Evolutionary conservation across 1,140 invertebrate genomes (phyloP).

Genomic region (Andrena cerasifolii): DNA sequence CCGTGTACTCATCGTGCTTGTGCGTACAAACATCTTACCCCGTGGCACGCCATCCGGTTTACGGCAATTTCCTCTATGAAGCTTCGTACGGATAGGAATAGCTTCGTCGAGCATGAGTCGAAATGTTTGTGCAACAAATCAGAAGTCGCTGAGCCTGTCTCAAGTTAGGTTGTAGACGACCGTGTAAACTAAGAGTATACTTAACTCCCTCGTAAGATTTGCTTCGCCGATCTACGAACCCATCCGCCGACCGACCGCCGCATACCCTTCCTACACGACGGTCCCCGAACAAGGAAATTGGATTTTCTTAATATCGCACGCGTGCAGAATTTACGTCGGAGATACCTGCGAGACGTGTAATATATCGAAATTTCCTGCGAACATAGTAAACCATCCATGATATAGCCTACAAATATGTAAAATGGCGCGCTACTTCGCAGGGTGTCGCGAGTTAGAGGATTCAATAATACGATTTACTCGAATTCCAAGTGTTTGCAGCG

Average conservation of each 20-base stretch:
- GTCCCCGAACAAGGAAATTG: constrained; percentile 46
- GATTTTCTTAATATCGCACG: constrained; percentile 55
- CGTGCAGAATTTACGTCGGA: constrained; percentile 52
- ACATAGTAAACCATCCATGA: constrained; percentile 26
- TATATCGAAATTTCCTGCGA: constrained; percentile 43
- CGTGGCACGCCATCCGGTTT: constrained; percentile 51
- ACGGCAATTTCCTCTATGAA: constrained; percentile 62
- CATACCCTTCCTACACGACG: constrained; percentile 24
- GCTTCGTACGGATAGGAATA: constrained; percentile 38
- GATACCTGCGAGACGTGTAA: constrained; percentile 37
- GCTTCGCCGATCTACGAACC: constrained; percentile 40
- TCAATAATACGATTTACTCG: neutral
- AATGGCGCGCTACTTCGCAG: neutral
- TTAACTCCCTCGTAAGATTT: constrained; percentile 46
- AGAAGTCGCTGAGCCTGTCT: constrained; percentile 47
- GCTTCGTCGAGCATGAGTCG: constrained; percentile 15
- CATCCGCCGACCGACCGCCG: constrained; percentile 4
- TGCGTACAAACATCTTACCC: constrained; percentile 29
- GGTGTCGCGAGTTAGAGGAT: constrained; percentile 4
- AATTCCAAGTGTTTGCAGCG: too few relatives aligned
- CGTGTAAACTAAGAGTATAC: constrained; percentile 47
- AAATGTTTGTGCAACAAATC: constrained; percentile 60
- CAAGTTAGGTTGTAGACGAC: constrained; percentile 16
- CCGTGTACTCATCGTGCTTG: constrained; percentile 28
- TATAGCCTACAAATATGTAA: constrained; percentile 26